Conservation (phyloP, 2,113 vertebrate species). For the Lepus timidus region DNA sequence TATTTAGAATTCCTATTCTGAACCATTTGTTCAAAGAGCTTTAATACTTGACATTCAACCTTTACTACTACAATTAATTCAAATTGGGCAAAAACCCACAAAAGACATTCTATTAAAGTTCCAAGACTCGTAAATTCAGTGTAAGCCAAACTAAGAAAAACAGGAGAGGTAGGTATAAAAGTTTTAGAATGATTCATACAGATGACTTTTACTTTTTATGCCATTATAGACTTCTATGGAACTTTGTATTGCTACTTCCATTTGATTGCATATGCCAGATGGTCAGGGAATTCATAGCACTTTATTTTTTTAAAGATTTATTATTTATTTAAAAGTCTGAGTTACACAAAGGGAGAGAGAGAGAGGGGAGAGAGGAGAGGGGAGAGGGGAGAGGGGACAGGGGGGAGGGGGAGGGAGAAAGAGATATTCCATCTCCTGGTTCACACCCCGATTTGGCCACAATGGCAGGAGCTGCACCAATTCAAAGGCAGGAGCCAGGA, state of each 20-base stretch:
- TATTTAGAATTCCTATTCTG: slow-evolving; percentile 56
- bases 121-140: slow-evolving; percentile 34
- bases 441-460: too few relatives aligned
- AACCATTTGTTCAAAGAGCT: slow-evolving; percentile 67
- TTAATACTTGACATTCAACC: slow-evolving; percentile 37
- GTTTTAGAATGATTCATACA: slow-evolving; percentile 43
- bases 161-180: slow-evolving; percentile 44
- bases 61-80: slow-evolving; percentile 53
- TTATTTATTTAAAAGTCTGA: too few relatives aligned
- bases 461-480: too few relatives aligned
- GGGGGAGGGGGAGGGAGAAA: too few relatives aligned
- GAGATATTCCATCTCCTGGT: too few relatives aligned
- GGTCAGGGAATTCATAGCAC: slow-evolving; percentile 49
- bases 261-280: not conserved
- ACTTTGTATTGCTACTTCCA: slow-evolving; percentile 31
- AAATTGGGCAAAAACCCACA: slow-evolving; percentile 31
- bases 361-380: too few relatives aligned
- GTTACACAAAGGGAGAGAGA: too few relatives aligned
- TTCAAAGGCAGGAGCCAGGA: too few relatives aligned
- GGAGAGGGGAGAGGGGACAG: fast-evolving
- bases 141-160: slow-evolving; percentile 61
- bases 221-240: slow-evolving; percentile 45
- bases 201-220: slow-evolving; percentile 25
- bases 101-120: not conserved
- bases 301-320: not conserved